Base-by-base conservation (phyloP, 2,888 invertebrate species). In the Cosmia trapezina region DNA sequence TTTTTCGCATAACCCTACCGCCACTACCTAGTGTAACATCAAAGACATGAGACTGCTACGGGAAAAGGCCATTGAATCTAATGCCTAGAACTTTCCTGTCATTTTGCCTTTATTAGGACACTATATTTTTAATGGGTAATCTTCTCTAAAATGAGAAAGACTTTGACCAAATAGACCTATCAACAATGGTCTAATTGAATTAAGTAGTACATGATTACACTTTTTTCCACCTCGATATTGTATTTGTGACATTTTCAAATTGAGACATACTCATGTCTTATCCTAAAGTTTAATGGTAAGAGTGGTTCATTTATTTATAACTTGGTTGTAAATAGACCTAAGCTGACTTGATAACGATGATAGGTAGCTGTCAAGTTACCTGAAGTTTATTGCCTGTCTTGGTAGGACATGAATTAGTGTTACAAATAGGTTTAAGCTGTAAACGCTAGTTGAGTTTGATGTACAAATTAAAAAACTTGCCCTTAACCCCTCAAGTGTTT, bases 351-450 rank as follows among this genome's bases (percentile, higher is more conserved):
- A 80, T 80, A 73, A 69, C 62, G 62, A 69, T 66, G 65, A 79
- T 69, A 79, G 73, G 47, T 73, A 37, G 57, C 67, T 73, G 73
- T 79, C 80, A 73, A 83, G 65, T 83, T 73, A 70, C 57, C 59
- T 17, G 14, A 53, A 54, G 60, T 80, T 80, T 79, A 80, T 80
- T 69, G 8, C 59, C 51, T 69, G 83, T 69, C 80, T 56, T 70
- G 62, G 66, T 60, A 47, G 41, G 47, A 73, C 65, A 66, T 69
- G 69, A 79, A 73, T 79, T 69, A 73, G 47, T 69, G 37, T 45
- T 59, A 45, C n/a, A 45, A 82, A 68, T 65, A 63, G 41, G 62
- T 56, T 37, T n/a, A 41, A 12, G 59, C 51, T 63, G 63, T 73
- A 79, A 73, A 83, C 47, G 28, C 8, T 37, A 47, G 49, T 54